phyloP scores from a whole-genome alignment of 2,113 vertebrate species.

The Callipepla squamata region DNA sequence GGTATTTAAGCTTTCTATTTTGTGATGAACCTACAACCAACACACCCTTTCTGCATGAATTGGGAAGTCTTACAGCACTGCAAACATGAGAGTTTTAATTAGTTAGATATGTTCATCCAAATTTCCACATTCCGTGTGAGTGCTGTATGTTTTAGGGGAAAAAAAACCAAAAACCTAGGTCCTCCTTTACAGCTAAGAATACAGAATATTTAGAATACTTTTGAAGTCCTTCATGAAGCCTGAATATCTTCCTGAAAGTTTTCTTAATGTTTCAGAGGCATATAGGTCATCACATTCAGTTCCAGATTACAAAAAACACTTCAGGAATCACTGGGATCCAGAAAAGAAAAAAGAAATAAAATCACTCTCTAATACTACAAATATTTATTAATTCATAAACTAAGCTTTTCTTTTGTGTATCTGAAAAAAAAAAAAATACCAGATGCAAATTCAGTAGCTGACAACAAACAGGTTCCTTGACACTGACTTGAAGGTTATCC shows the following conservation, averaged over 20 bases:
- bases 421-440: not conserved
- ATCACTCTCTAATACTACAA: no score
- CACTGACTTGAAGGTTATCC: not conserved
- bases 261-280: not conserved
- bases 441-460: not conserved
- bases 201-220: not conserved
- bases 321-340: not conserved
- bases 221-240: not conserved
- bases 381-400: not conserved
- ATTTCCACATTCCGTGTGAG: not conserved
- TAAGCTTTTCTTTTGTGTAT: not conserved
- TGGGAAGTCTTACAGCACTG: not conserved
- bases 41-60: not conserved
- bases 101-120: not conserved
- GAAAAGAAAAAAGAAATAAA: not conserved
- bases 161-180: accelerated
- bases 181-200: not conserved
- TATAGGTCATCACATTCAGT: not conserved
- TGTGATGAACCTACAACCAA: not conserved
- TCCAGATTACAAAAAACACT: not conserved
- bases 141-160: not conserved
- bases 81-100: not conserved
- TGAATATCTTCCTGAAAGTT: not conserved
- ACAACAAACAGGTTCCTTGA: not conserved
- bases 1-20: not conserved